These are phyloP conservation scores for Patagioenas fasciata DNA, from an alignment of 2,113 vertebrate genomes.

Conservation along the genomic window DNA sequence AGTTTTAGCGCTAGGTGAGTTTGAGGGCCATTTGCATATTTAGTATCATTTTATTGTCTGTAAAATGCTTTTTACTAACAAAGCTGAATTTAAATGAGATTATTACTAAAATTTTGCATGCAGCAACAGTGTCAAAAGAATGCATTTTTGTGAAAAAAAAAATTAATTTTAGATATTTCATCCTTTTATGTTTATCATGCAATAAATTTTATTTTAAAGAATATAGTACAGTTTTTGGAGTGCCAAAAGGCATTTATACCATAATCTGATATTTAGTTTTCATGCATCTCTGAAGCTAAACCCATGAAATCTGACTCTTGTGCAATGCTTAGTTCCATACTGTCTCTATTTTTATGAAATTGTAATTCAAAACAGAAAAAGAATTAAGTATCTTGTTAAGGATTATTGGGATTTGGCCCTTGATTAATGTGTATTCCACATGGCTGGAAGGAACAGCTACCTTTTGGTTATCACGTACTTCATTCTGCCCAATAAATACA, in stretches of 20 bases:
- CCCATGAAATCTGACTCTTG: neutral
- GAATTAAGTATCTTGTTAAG: neutral
- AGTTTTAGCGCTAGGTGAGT: neutral
- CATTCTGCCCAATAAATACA: neutral
- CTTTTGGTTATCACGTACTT: neutral
- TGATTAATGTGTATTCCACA: neutral
- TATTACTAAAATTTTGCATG: neutral
- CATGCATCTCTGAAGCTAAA: neutral
- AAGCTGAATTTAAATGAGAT: neutral
- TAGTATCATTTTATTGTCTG: neutral
- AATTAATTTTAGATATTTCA: neutral
- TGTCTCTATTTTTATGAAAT: neutral
- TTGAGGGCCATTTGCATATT: neutral
- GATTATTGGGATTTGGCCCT: neutral
- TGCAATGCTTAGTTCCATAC: neutral
- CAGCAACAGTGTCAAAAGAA: neutral
- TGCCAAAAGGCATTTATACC: neutral
- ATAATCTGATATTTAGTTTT: neutral
- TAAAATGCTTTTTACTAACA: neutral
- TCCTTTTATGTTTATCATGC: neutral
- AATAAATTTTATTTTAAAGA: neutral
- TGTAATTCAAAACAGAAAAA: neutral
- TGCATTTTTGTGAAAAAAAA: neutral
- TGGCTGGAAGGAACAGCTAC: neutral
- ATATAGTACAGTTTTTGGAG: neutral